Evolutionary conservation across 2,113 vertebrate species (phyloP).

Genomic region (Cavia porcellus): DNA sequence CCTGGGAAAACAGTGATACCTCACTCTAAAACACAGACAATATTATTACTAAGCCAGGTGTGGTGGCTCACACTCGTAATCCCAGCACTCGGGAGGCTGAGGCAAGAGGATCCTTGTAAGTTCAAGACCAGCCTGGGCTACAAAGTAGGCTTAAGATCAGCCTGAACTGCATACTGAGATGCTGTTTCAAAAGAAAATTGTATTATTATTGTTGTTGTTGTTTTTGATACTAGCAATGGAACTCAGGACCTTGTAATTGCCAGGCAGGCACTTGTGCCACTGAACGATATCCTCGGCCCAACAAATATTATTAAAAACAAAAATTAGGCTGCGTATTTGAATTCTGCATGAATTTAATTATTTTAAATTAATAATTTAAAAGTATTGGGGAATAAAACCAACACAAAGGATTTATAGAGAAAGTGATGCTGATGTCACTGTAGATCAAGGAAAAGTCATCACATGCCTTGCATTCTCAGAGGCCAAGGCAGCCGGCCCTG

Average conservation of each 20-base stretch:
- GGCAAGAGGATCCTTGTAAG: no score
- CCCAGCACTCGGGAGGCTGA: neutral
- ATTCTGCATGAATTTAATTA: neutral
- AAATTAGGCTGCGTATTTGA: neutral
- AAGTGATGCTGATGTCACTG: conserved; percentile 13
- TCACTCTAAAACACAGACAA: neutral
- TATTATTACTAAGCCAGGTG: no score
- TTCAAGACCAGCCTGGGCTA: neutral
- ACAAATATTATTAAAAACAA: neutral
- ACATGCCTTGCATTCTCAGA: neutral
- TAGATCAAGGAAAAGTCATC: conserved; percentile 33
- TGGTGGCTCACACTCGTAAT: no score
- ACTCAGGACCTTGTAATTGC: no score
- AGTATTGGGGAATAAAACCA: conserved; percentile 12
- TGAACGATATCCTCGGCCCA: no score
- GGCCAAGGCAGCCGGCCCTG: neutral
- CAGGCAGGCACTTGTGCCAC: no score
- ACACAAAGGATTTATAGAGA: conserved; percentile 37
- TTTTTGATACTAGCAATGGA: no score
- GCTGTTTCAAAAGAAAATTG: no score
- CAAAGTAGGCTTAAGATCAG: no score
- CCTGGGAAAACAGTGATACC: neutral
- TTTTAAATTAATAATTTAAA: neutral
- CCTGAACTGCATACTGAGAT: no score
- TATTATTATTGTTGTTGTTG: no score